phyloP scores from a whole-genome alignment of 2,797 vertebrate species.

The Furcifer pardalis region DNA sequence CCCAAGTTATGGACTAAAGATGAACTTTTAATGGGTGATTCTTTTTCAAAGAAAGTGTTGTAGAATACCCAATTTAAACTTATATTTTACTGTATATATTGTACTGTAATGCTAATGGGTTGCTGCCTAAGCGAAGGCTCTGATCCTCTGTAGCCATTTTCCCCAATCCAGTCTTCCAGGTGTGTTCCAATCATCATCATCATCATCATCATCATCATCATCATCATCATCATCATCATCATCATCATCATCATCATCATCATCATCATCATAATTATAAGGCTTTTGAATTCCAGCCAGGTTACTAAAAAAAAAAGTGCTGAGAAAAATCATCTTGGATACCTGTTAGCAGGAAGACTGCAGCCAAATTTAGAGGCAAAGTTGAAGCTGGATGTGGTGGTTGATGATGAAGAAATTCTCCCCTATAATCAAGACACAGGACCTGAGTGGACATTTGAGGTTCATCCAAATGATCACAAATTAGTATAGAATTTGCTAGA shows the following conservation, averaged over 20 bases:
- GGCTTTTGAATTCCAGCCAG: neutral
- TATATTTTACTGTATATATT: neutral
- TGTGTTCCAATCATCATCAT: neutral
- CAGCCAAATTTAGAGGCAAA: too few relatives aligned
- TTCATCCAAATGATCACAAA: too few relatives aligned
- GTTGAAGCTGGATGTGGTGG: too few relatives aligned
- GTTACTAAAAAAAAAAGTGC: neutral
- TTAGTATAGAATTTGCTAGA: too few relatives aligned
- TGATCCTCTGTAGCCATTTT: neutral
- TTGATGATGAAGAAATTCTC: too few relatives aligned
- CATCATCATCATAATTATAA: too few relatives aligned
- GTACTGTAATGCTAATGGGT: neutral
- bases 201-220: too few relatives aligned
- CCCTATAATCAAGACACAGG: too few relatives aligned
- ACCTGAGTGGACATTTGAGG: too few relatives aligned
- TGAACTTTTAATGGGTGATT: conserved; percentile 24
- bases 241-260: too few relatives aligned
- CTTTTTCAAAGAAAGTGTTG: neutral
- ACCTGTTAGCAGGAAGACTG: too few relatives aligned
- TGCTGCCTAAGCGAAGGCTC: neutral
- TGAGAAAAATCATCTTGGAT: neutral
- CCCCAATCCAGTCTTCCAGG: neutral
- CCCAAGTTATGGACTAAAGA: conserved; percentile 6
- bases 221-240: too few relatives aligned
- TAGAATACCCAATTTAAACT: conserved; percentile 7